A percentile compares a stretch with the other conserved stretches of the same genome.
phyloP scores from a whole-genome alignment of 2,888 invertebrate genomes.

The Oxytorus armatus region DNA sequence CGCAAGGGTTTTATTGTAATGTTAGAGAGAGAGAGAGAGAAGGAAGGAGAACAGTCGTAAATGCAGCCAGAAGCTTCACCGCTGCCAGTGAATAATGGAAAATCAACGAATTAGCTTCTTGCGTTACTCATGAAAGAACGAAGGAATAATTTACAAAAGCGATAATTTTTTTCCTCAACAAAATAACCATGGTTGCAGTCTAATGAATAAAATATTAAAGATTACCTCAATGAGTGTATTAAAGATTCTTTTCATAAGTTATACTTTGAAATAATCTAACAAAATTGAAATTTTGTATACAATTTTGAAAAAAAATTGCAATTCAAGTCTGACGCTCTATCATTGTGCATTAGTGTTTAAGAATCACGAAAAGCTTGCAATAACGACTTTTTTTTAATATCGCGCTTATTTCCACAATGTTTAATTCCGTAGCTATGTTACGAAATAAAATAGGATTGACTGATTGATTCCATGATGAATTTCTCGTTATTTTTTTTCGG shows the following conservation, averaged over 20 bases:
- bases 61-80: slow-evolving; percentile 25
- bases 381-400: background rate
- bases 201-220: background rate
- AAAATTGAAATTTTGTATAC: too few relatives aligned
- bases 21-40: background rate
- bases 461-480: background rate
- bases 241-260: background rate
- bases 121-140: slow-evolving; percentile 25
- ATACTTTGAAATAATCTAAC: too few relatives aligned
- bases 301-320: too few relatives aligned
- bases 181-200: background rate
- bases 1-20: slow-evolving; percentile 47
- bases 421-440: background rate
- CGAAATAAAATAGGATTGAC: background rate
- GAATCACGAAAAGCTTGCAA: background rate
- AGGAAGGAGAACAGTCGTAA: slow-evolving; percentile 19
- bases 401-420: background rate
- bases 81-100: slow-evolving; percentile 40
- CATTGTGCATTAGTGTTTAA: too few relatives aligned
- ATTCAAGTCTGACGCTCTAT: too few relatives aligned
- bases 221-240: background rate
- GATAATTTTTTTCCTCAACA: background rate
- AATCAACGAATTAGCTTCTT: slow-evolving; percentile 58
- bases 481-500: background rate
- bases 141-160: slow-evolving; percentile 40